A percentile compares a stretch with the other conserved stretches of the same genome.
Evolutionary conservation across 37 sponge, comb jelly and placozoan genomes (phyloP).

Genomic region (Sycon ciliatum): DNA sequence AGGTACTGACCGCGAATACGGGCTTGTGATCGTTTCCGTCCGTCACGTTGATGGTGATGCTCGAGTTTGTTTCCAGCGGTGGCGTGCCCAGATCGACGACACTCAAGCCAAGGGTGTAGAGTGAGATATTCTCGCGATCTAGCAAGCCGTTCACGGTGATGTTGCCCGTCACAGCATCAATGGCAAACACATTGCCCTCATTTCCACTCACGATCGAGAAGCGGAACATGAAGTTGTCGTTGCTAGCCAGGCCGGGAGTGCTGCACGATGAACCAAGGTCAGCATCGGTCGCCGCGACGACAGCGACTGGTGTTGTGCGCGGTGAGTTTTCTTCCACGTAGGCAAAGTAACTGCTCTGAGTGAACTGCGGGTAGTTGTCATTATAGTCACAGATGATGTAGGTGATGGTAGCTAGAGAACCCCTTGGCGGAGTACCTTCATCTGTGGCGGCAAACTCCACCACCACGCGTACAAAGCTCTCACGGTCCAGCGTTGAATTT

Average conservation of each 20-base stretch:
- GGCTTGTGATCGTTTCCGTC: slow-evolving; percentile 54
- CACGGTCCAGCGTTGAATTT: neutral
- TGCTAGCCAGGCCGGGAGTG: neutral
- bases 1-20: slow-evolving; percentile 23
- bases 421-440: neutral
- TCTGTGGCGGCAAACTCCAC: neutral
- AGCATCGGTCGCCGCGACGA: neutral
- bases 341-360: neutral
- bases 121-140: slow-evolving; percentile 37
- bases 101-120: neutral
- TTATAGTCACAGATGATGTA: neutral
- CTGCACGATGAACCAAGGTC: neutral
- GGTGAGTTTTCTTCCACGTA: neutral
- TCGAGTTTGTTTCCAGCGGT: neutral
- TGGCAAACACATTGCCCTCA: neutral
- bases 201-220: neutral
- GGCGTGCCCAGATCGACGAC: slow-evolving; percentile 37
- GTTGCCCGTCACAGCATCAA: slow-evolving; percentile 24
- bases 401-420: neutral
- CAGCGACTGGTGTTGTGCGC: neutral
- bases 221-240: neutral
- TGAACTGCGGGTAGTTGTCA: neutral
- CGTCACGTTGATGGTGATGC: slow-evolving; percentile 21
- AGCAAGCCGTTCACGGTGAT: slow-evolving; percentile 25
- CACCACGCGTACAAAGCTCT: neutral